These are phyloP conservation scores for Seira musarum DNA, from an alignment of 2,888 invertebrate genomes.

Conservation along the genomic window DNA sequence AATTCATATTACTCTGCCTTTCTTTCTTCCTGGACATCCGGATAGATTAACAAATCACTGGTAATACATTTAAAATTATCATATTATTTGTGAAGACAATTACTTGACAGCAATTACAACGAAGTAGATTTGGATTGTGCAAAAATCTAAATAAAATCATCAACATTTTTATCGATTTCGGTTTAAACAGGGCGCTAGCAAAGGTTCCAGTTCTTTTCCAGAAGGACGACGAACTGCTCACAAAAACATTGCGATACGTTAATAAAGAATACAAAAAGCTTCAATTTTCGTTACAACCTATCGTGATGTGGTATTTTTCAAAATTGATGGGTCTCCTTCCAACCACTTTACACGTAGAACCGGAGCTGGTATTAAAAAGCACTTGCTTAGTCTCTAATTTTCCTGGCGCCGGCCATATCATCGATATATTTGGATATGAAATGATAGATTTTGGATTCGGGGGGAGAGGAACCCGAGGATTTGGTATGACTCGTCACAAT, in stretches of 20 bases:
- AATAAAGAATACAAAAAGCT: not conserved
- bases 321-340: not conserved
- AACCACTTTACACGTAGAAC: not conserved
- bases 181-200: not conserved
- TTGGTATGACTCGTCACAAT: no score
- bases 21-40: constrained; percentile 30
- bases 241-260: not conserved
- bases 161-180: not conserved
- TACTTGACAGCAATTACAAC: no score
- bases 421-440: not conserved
- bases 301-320: not conserved
- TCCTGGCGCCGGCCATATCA: not conserved
- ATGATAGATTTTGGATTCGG: not conserved
- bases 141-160: no score
- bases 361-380: not conserved
- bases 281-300: not conserved
- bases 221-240: not conserved
- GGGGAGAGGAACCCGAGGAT: not conserved
- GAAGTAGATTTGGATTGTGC: no score
- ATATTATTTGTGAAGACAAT: no score
- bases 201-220: not conserved
- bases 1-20: constrained; percentile 24
- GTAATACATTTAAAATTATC: no score
- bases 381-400: not conserved
- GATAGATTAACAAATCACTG: constrained; percentile 38